Conservation (phyloP, 2,113 vertebrate genomes). For the Colius striatus region DNA sequence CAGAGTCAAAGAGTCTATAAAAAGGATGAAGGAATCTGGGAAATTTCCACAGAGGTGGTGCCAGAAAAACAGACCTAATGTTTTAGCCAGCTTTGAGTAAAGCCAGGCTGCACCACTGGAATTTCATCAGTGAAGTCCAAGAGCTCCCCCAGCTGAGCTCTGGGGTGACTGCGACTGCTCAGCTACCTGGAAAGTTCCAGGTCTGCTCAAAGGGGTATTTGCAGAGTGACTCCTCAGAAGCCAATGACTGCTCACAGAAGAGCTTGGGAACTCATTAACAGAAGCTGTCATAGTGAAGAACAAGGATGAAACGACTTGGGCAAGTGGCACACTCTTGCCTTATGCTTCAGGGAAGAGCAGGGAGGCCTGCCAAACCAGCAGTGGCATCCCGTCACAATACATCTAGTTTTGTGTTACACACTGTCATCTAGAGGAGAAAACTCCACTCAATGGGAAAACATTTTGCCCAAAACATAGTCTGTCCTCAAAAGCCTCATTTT, state of each 20-base stretch:
- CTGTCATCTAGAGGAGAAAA: neutral
- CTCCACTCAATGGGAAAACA: neutral
- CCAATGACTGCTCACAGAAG: neutral
- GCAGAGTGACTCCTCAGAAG: neutral
- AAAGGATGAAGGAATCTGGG: conserved; percentile 58
- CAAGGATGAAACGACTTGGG: neutral
- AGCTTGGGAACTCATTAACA: neutral
- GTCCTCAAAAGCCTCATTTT: neutral
- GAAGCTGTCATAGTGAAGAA: neutral
- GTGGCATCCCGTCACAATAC: neutral
- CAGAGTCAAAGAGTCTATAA: conserved; percentile 58
- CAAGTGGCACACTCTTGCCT: neutral
- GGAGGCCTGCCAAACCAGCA: conserved; percentile 6
- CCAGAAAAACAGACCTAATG: neutral
- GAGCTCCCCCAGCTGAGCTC: conserved; percentile 67
- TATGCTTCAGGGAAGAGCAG: neutral
- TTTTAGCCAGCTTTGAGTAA: neutral
- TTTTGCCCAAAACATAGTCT: neutral
- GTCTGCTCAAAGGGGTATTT: neutral
- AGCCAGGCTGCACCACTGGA: neutral
- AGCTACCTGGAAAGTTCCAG: neutral
- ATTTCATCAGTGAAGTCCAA: neutral
- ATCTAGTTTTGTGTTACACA: neutral
- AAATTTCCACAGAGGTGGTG: conserved; percentile 58
- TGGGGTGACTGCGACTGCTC: neutral